These are phyloP conservation scores for Umimayanthus kanabou DNA, from an alignment of 92 coral and sea anemone genomes.

Conservation along the genomic window DNA sequence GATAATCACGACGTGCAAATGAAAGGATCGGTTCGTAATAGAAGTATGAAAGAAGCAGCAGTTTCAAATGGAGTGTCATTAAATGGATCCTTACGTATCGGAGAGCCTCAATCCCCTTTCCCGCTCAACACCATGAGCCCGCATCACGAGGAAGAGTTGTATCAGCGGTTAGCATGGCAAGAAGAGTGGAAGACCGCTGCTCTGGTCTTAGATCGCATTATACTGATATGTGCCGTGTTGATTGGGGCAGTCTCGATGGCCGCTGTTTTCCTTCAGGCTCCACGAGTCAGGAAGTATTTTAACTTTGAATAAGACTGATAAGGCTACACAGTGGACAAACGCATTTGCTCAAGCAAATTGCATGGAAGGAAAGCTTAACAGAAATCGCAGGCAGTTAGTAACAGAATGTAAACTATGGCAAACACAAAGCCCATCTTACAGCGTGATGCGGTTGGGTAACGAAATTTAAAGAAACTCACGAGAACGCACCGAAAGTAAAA, in stretches of 20 bases:
- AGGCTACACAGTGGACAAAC: not conserved
- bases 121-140: conserved; percentile 10
- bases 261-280: conserved; percentile 73
- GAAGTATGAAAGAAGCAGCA: not conserved
- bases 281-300: conserved; percentile 57
- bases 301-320: not conserved
- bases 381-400: not conserved
- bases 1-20: not conserved
- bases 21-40: conserved; percentile 7
- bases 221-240: conserved; percentile 50
- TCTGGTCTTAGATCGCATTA: conserved; percentile 69
- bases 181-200: conserved; percentile 86
- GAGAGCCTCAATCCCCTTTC: not conserved
- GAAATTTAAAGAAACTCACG: no score
- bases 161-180: conserved; percentile 50
- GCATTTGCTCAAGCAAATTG: not conserved
- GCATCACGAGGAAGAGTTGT: conserved; percentile 35
- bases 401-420: no score
- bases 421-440: no score
- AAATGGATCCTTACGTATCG: not conserved
- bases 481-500: no score
- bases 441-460: no score
- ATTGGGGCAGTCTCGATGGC: conserved; percentile 58
- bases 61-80: not conserved
- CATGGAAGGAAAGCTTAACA: not conserved